Evolutionary conservation across 2,797 vertebrate genomes (phyloP).

Genomic region (Garrulus glandarius): DNA sequence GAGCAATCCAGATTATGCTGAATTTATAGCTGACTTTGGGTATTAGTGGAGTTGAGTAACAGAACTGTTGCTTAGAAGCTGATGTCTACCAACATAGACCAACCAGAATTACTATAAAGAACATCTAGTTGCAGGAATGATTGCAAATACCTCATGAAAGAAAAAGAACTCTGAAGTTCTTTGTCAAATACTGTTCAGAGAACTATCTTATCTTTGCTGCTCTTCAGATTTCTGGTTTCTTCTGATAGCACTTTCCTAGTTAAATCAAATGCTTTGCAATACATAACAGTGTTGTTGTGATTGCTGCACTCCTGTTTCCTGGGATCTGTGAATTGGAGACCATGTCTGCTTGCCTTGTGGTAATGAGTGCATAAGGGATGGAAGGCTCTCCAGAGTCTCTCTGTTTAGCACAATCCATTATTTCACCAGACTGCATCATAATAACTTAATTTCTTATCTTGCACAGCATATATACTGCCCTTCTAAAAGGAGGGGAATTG

Average conservation of each 20-base stretch:
- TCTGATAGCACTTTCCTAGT: not conserved
- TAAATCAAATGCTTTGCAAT: conserved; percentile 35
- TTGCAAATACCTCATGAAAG: not conserved
- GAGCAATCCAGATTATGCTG: not conserved
- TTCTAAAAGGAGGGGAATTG: not conserved
- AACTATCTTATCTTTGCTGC: not conserved
- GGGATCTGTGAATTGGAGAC: not conserved
- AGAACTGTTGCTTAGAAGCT: not conserved
- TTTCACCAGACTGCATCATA: not conserved
- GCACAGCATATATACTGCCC: not conserved
- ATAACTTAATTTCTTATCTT: not conserved
- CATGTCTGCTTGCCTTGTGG: not conserved
- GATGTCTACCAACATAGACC: not conserved
- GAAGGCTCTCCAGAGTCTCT: not conserved
- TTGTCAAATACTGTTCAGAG: not conserved
- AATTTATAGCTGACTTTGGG: not conserved
- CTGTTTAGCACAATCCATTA: not conserved
- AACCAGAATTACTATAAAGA: not conserved
- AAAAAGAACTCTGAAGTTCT: not conserved
- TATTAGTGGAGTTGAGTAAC: not conserved
- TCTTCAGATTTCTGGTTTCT: not conserved
- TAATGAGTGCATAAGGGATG: conserved; percentile 4
- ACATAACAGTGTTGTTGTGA: not conserved
- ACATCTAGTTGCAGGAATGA: not conserved
- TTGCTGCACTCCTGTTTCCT: not conserved